Percentiles rank a stretch among this genome's conserved stretches.
These are phyloP conservation scores for Phrynocephalus versicolor DNA, from an alignment of 2,113 vertebrate genomes.

Conservation along the genomic window DNA sequence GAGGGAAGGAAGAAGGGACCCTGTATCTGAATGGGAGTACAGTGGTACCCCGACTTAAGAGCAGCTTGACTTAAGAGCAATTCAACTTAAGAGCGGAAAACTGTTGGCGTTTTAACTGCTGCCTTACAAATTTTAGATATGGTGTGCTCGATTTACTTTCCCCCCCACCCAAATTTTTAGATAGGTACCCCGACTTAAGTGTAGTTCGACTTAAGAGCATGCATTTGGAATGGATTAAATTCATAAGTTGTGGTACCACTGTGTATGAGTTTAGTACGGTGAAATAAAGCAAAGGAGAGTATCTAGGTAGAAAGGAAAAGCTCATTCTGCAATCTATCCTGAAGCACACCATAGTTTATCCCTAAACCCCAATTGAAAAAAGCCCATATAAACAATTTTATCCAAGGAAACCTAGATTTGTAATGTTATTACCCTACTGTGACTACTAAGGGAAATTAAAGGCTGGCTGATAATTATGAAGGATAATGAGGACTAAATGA, in stretches of 20 bases:
- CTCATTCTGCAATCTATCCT: neutral
- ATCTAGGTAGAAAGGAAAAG: neutral
- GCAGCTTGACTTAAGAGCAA: no score
- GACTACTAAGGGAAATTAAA: neutral
- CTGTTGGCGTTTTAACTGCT: no score
- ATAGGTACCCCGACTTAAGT: no score
- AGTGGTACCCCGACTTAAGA: no score
- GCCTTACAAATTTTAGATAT: no score
- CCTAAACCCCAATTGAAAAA: neutral
- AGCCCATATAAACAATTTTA: neutral
- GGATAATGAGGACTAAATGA: neutral
- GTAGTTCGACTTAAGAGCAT: no score
- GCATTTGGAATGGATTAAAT: no score
- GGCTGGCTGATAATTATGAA: neutral
- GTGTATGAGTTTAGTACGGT: neutral
- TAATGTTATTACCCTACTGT: neutral
- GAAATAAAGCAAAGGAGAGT: neutral
- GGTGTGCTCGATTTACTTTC: no score
- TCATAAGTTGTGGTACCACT: no score
- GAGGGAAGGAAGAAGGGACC: neutral
- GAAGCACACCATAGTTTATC: neutral
- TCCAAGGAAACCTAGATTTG: neutral
- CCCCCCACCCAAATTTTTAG: no score
- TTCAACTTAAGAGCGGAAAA: no score
- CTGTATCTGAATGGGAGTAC: no score